Base-by-base conservation (phyloP, 2,113 vertebrate species). In the Peromyscus leucopus region DNA sequence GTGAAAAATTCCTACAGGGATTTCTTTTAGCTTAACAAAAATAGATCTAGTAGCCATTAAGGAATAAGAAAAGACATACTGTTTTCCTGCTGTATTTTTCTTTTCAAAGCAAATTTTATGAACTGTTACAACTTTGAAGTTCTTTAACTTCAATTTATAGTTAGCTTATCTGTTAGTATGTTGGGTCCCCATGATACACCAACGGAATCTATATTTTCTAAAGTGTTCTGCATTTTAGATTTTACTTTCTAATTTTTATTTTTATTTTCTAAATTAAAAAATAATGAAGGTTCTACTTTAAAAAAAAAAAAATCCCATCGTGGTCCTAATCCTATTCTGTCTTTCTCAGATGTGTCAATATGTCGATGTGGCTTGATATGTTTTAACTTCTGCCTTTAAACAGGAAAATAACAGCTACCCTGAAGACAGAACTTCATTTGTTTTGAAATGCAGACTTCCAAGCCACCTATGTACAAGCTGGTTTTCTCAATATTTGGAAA, bases 21-120 rank as follows among this genome's bases (percentile, higher is more conserved):
- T 79, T 89, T 31, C 24, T 78, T 92, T 92, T 39, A 57, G 33
- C 46, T 96, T 71, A 91, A 63, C 46, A 74, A 88, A 93, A 63
- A 65, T 22, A 51, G 59, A 72, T 61, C 21, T 24, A 65, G 28
- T 61, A 13, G 46, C n/a, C 65, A 1, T 75, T 74, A 72, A 83
- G 4, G 67, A 94, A 90, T 28, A 13, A 95, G 63, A 82, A 92
- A 82, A 78, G 16, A 46, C 12, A 4, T 28, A 3, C 31, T 24
- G 28, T 17, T 39, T 65, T 42, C 22, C 28, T 78, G 4, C 15
- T 75, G 7, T 22, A 31, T 75, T n/a, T 93, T 76, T 84, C 36
- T 69, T 46, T 67, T 86, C 21, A 67, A 80, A 85, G 12, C 33
- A 85, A 91, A 78, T 61, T 48, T 82, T 61, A 88, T 8, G 24